Percentiles rank a stretch among this genome's conserved stretches.
These are phyloP conservation scores for Elegia similella DNA, from an alignment of 2,888 invertebrate species.

Conservation along the genomic window DNA sequence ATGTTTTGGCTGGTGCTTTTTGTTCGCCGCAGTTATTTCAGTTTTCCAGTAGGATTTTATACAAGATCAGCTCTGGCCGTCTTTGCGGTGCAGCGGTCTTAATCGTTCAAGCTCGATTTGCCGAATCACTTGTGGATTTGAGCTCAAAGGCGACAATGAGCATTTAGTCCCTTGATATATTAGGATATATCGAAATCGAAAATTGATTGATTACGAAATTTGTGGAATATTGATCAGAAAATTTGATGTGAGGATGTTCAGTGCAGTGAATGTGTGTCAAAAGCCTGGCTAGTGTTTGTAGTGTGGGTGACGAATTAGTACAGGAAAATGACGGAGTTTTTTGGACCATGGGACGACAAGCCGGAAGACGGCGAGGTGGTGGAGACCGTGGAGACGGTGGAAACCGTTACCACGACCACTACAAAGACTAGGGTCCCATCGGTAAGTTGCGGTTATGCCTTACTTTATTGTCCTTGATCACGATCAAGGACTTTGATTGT, in stretches of 20 bases:
- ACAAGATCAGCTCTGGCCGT: conserved; percentile 75
- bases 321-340: conserved; percentile 73
- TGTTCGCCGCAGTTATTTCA: conserved; percentile 81
- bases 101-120: conserved; percentile 22
- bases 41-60: conserved; percentile 81
- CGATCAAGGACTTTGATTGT: no score
- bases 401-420: conserved; percentile 69
- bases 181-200: conserved; percentile 42
- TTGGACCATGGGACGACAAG: conserved; percentile 65
- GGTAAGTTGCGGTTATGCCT: conserved; percentile 48
- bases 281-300: conserved; percentile 54
- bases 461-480: conserved; percentile 45
- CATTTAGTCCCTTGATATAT: conserved; percentile 37
- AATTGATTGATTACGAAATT: conserved; percentile 32
- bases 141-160: conserved; percentile 42
- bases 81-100: conserved; percentile 57
- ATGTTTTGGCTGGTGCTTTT: conserved; percentile 82
- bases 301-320: conserved; percentile 48
- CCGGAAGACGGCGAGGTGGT: conserved; percentile 44
- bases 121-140: conserved; percentile 25
- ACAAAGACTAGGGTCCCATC: conserved; percentile 46
- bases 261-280: conserved; percentile 69
- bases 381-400: conserved; percentile 61
- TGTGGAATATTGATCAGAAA: conserved; percentile 32
- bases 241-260: conserved; percentile 39